phyloP scores from a whole-genome alignment of 2,113 vertebrate species.

The Cariama cristata region DNA sequence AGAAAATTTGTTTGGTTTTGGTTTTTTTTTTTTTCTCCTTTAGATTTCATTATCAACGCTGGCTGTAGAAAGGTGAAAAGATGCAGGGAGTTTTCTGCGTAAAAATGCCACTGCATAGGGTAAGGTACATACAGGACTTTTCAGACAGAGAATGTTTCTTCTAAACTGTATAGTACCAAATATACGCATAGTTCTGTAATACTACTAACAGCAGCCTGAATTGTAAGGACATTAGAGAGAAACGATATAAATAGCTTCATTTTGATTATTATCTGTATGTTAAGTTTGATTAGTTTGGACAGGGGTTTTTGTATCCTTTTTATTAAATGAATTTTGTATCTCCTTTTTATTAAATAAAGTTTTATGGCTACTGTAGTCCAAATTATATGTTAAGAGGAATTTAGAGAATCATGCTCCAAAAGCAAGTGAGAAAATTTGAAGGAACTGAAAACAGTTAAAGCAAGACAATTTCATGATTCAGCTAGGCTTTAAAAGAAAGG shows the following conservation, averaged over 20 bases:
- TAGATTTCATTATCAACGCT: background rate
- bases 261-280: background rate
- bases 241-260: background rate
- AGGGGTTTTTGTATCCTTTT: background rate
- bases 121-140: background rate
- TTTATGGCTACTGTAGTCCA: background rate
- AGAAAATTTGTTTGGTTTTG: background rate
- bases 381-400: background rate
- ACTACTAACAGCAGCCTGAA: background rate
- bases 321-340: background rate
- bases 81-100: background rate
- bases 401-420: background rate
- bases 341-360: background rate
- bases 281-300: background rate
- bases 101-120: background rate
- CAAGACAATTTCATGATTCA: background rate
- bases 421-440: background rate
- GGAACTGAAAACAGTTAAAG: background rate
- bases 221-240: background rate
- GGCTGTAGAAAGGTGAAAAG: background rate
- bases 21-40: background rate
- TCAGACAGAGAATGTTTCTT: background rate
- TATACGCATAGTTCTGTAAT: background rate
- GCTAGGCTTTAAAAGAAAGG: background rate
- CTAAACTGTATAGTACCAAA: background rate